Percentiles rank a stretch among this genome's conserved stretches.
Conservation (phyloP, 2,797 vertebrate species). For the Eulemur rubriventer region DNA sequence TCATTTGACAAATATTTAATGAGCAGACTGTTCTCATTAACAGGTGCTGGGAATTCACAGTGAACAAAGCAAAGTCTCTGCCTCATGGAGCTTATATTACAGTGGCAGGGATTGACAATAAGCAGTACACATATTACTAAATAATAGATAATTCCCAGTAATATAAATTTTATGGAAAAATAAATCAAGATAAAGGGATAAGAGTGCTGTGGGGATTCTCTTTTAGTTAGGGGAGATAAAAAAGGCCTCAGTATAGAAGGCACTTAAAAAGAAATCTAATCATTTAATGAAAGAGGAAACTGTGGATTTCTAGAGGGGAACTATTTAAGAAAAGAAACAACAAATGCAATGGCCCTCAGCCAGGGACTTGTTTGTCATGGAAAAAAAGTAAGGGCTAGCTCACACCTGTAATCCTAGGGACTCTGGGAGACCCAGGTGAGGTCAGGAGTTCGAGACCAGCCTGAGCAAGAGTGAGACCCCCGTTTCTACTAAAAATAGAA, state of each 20-base stretch:
- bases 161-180: not conserved
- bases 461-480: too few species aligned
- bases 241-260: not conserved
- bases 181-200: not conserved
- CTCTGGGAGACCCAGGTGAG: too few species aligned
- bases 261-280: not conserved
- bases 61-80: not conserved
- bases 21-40: not conserved
- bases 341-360: not conserved
- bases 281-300: not conserved
- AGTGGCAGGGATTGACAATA: not conserved
- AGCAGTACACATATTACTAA: not conserved
- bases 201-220: not conserved
- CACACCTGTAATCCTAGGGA: too few species aligned
- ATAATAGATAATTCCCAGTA: not conserved
- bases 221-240: slow-evolving; percentile 7
- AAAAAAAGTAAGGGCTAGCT: not conserved
- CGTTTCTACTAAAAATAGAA: too few species aligned
- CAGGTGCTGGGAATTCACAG: slow-evolving; percentile 18
- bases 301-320: slow-evolving; percentile 18
- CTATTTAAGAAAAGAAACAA: not conserved
- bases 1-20: slow-evolving; percentile 33
- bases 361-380: not conserved
- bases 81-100: not conserved
- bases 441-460: too few species aligned